Percentiles rank a stretch among this genome's conserved stretches.
Conservation (phyloP, 2,113 vertebrate species). For the Triplophysa tibetana region DNA sequence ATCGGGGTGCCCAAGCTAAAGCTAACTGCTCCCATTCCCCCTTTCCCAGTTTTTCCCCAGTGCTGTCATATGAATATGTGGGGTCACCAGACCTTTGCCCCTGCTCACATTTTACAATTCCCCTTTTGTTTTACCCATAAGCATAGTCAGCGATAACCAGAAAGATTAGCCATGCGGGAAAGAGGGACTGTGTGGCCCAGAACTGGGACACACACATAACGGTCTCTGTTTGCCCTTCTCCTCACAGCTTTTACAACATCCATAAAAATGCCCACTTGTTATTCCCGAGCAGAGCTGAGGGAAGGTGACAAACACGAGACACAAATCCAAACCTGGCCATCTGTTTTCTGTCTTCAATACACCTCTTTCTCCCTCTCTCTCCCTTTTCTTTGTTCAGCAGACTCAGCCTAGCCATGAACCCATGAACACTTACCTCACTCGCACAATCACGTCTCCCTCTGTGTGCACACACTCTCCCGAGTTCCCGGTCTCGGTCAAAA, state of each 20-base stretch:
- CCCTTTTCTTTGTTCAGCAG: constrained; percentile 6
- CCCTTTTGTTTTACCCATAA: constrained; percentile 29
- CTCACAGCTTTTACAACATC: constrained; percentile 51
- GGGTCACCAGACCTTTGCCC: constrained; percentile 38
- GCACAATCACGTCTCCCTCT: neutral
- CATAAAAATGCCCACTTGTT: constrained; percentile 64
- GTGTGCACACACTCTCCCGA: constrained; percentile 31
- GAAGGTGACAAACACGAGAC: constrained; percentile 49
- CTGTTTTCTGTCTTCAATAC: constrained; percentile 64
- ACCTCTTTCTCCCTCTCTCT: neutral
- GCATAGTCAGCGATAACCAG: constrained; percentile 2
- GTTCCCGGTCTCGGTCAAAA: constrained; percentile 36
- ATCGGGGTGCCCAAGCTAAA: neutral
- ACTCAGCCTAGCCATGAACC: constrained; percentile 40
- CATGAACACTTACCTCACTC: constrained; percentile 34
- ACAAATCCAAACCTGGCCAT: constrained; percentile 58
- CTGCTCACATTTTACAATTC: constrained; percentile 31
- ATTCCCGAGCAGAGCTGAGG: constrained; percentile 50
- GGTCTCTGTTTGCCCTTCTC: constrained; percentile 56
- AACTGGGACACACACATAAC: neutral
- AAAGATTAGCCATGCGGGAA: constrained; percentile 2
- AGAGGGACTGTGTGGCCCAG: neutral
- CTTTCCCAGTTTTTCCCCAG: neutral
- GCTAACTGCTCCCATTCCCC: neutral
- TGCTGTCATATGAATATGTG: constrained; percentile 8